Conservation (phyloP, 92 coral and sea anemone genomes). For the Paramuricea clavata region DNA sequence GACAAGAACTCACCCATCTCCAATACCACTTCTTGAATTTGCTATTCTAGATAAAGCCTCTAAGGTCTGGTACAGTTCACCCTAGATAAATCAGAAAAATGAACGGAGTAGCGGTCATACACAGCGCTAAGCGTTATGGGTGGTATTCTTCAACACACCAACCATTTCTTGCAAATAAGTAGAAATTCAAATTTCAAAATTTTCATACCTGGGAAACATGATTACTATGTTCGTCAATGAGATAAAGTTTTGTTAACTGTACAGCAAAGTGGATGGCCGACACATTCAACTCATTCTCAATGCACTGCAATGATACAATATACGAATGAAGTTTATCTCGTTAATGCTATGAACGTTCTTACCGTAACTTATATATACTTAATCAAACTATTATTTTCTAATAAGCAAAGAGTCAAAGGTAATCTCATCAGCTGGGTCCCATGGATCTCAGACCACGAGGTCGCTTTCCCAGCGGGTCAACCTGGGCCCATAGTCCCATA, state of each 20-base stretch:
- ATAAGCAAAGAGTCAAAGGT: no score
- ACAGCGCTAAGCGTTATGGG: no score
- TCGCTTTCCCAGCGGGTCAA: no score
- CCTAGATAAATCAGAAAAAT: conserved; percentile 48
- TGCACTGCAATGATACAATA: conserved; percentile 69
- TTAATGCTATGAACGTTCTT: not conserved
- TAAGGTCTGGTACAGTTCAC: conserved; percentile 88
- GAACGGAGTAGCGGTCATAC: not conserved
- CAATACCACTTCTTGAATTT: conserved; percentile 82
- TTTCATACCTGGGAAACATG: conserved; percentile 85
- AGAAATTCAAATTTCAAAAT: not conserved
- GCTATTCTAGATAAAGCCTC: conserved; percentile 96
- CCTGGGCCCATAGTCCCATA: no score
- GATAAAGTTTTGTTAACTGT: conserved; percentile 88
- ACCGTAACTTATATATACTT: no score
- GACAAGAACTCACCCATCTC: conserved; percentile 79
- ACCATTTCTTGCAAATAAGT: no score
- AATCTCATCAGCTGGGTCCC: no score
- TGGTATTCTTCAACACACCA: no score
- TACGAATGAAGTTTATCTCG: not conserved
- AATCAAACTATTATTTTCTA: no score
- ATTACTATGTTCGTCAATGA: conserved; percentile 91
- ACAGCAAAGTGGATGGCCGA: conserved; percentile 93
- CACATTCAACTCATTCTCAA: conserved; percentile 90
- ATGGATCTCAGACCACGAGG: no score